These are phyloP conservation scores for Venusia cambrica DNA, from an alignment of 2,888 invertebrate species.

Conservation along the genomic window DNA sequence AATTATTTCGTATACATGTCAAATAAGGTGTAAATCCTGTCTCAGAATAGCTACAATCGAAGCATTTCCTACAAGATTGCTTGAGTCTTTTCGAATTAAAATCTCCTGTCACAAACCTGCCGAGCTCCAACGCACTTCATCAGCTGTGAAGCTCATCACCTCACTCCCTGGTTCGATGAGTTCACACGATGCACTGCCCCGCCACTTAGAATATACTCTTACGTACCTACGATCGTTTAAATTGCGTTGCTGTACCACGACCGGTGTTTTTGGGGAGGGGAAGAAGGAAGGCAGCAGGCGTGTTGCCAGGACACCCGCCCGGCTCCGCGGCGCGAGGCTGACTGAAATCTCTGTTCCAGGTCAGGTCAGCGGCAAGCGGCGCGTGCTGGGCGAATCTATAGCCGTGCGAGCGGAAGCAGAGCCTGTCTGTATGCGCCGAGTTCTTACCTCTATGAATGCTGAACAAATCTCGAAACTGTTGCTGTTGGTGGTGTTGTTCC, in stretches of 20 bases:
- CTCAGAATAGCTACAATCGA: too few relatives aligned
- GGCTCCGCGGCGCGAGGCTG: conserved; percentile 67
- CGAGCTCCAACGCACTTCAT: conserved; percentile 18
- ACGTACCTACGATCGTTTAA: conserved; percentile 30
- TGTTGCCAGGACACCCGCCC: conserved; percentile 50
- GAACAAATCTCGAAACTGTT: too few relatives aligned
- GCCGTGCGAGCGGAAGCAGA: conserved; percentile 4
- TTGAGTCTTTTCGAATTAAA: too few relatives aligned
- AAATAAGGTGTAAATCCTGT: too few relatives aligned
- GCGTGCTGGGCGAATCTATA: conserved; percentile 42
- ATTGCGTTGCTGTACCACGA: conserved; percentile 49
- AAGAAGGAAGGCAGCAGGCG: conserved; percentile 34
- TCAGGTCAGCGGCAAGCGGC: conserved; percentile 65
- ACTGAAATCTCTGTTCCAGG: conserved; percentile 78
- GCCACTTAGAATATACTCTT: conserved; percentile 18
- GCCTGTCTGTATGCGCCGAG: conserved; percentile 6
- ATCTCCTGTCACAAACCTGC: neutral
- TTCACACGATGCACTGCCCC: conserved; percentile 14
- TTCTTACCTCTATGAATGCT: too few relatives aligned
- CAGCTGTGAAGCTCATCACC: conserved; percentile 28
- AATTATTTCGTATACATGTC: too few relatives aligned
- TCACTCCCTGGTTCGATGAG: conserved; percentile 14
- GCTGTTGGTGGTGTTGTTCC: too few relatives aligned
- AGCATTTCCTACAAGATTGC: too few relatives aligned
- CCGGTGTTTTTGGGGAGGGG: conserved; percentile 36